Base-by-base conservation (phyloP, 1,140 invertebrate species). In the Drosophila ohnishii region DNA sequence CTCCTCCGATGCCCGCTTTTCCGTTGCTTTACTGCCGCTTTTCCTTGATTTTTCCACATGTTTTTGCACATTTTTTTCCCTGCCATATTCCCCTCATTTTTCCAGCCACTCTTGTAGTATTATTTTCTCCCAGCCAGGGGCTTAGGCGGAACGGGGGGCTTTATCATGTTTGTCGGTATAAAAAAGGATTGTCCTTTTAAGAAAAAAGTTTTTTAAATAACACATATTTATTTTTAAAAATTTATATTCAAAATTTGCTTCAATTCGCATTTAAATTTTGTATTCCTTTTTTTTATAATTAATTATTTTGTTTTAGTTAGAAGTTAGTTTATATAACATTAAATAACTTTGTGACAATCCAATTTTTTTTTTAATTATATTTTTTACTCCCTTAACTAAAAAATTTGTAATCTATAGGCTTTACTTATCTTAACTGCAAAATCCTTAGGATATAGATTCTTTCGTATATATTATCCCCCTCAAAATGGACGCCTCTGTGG, bases 11-110 rank as follows among this genome's bases (percentile, higher is more conserved):
- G 19, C n/a, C 5, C n/a, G 11, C 5, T 25, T 37, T 48, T 32
- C 3, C 4, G 19, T 0, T 13, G 44, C 45, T 47, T 42, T 16
- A 19, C 40, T 13, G 19, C 14, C n/a, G n/a, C 3, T 25, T 50
- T 44, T 40, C 25, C 42, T 11, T 64, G n/a, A 16, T 48, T 56
- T 56, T 55, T 66, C 13, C 63, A 64, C 59, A 64, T 45, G 19
- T 35, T 70, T 70, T 56, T 56, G 60, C 64, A 65, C 5, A 28
- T 48, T 69, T 69, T 64, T 63, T 45, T n/a, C 14, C 45, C 34
- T 58, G 50, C 13, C 42, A 40, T 30, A 48, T 71, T 71, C 51
- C 67, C 67, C 61, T 51, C 45, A 5, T 44, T 61, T 69, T 66
- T 67, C 64, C 66, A 67, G 63, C 9, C 28, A 53, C 30, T 66